phyloP scores from a whole-genome alignment of 2,797 vertebrate genomes.

The Schizothorax lantsangensis region DNA sequence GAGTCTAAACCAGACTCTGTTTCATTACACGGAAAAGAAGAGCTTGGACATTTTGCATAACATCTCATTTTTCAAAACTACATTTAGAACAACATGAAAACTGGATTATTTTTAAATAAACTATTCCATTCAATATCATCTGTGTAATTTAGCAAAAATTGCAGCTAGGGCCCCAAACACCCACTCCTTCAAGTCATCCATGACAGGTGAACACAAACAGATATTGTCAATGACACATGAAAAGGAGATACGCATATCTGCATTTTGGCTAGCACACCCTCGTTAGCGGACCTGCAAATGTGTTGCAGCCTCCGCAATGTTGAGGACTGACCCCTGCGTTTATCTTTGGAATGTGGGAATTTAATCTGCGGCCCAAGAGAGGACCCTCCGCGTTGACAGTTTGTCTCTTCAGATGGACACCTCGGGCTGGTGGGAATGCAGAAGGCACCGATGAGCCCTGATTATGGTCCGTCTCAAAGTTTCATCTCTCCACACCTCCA shows the following conservation, averaged over 20 bases:
- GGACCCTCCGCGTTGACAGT: conserved; percentile 72
- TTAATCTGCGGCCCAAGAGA: conserved; percentile 60
- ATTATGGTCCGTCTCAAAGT: conserved; percentile 58
- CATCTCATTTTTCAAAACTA: not conserved
- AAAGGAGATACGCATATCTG: conserved; percentile 75
- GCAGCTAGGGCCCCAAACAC: conserved; percentile 31
- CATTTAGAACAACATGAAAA: not conserved
- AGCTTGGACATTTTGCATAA: not conserved
- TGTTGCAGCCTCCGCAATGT: conserved; percentile 39
- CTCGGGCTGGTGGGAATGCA: conserved; percentile 69
- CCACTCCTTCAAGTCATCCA: conserved; percentile 64
- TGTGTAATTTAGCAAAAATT: not conserved
- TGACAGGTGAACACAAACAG: conserved; percentile 75
- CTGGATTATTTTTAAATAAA: not conserved
- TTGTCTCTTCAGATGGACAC: conserved; percentile 72
- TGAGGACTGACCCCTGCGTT: conserved; percentile 65
- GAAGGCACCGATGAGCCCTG: conserved; percentile 58
- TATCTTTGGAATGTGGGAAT: conserved; percentile 79
- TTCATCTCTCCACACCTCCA: conserved; percentile 54
- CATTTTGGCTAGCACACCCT: conserved; percentile 57
- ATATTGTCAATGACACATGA: conserved; percentile 76
- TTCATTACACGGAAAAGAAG: not conserved
- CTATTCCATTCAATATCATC: not conserved
- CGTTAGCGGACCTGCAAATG: conserved; percentile 34
- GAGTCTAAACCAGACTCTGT: not conserved